Percentiles rank a stretch among this genome's conserved stretches.
These are phyloP conservation scores for Lordiphosa collinella DNA, from an alignment of 1,140 invertebrate genomes.

Conservation along the genomic window DNA sequence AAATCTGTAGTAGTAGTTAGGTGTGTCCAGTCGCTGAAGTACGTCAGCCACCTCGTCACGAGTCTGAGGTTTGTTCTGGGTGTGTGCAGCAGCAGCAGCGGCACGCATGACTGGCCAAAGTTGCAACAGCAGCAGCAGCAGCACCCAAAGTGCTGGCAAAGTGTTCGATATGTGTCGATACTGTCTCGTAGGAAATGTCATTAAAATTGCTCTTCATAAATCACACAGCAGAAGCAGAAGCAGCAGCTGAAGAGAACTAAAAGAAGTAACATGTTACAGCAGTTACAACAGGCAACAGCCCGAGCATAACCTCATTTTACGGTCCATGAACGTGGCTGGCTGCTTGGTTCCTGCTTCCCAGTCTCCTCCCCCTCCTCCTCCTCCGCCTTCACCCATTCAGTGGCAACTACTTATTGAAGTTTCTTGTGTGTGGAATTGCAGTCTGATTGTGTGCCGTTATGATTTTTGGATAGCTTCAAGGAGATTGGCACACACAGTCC, in stretches of 20 bases:
- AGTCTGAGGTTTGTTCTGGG: conserved; percentile 6
- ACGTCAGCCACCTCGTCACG: conserved; percentile 15
- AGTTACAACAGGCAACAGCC: conserved; percentile 44
- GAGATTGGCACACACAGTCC: conserved; percentile 7
- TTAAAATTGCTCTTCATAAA: conserved; percentile 79
- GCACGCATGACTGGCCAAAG: conserved; percentile 64
- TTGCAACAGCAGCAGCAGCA: conserved; percentile 10
- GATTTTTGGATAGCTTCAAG: conserved; percentile 55
- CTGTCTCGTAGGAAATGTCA: conserved; percentile 70
- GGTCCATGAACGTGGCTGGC: conserved; percentile 57
- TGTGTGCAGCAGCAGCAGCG: conserved; percentile 19
- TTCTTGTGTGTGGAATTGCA: conserved; percentile 32
- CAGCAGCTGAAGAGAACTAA: not conserved
- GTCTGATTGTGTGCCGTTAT: conserved; percentile 64
- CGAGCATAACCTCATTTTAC: conserved; percentile 75
- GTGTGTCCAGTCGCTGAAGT: conserved; percentile 49
- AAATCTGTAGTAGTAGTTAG: conserved; percentile 5
- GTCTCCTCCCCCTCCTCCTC: not conserved
- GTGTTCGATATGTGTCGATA: conserved; percentile 62
- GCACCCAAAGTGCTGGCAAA: conserved; percentile 2
- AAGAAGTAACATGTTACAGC: conserved; percentile 32
- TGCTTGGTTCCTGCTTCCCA: too few species aligned
- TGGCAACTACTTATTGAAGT: conserved; percentile 20
- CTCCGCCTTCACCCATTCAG: conserved; percentile 2
- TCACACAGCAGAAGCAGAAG: conserved; percentile 58